Evolutionary conservation across 1,140 invertebrate genomes (phyloP).

Genomic region (Meloidogyne chitwoodi): DNA sequence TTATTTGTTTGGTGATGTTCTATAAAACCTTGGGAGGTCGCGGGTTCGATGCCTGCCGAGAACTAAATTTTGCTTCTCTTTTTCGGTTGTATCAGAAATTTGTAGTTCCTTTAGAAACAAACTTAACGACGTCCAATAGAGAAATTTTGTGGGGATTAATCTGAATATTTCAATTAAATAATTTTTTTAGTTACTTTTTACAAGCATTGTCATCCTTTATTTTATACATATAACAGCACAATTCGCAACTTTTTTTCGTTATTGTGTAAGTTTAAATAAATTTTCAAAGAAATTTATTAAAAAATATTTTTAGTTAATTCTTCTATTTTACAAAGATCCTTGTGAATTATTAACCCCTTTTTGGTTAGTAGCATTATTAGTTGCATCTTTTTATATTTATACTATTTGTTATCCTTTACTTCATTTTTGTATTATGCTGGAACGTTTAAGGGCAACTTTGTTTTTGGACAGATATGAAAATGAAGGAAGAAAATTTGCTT

Average conservation of each 20-base stretch:
- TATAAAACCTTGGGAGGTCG: no score
- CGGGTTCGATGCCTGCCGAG: no score
- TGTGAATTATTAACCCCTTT: not conserved
- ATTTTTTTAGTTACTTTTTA: not conserved
- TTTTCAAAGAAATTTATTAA: no score
- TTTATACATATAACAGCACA: not conserved
- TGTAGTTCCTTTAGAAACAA: no score
- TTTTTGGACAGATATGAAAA: not conserved
- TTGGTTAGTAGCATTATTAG: not conserved
- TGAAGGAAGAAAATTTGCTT: not conserved
- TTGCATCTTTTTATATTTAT: not conserved
- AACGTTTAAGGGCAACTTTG: conserved; percentile 5
- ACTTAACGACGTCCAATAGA: no score
- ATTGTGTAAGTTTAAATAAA: not conserved
- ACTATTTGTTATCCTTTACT: conserved; percentile 5
- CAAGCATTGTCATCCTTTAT: not conserved
- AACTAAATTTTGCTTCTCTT: no score
- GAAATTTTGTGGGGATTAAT: no score
- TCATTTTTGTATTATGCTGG: conserved; percentile 11
- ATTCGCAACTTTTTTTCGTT: not conserved
- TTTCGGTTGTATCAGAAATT: no score
- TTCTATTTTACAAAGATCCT: not conserved
- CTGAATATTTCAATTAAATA: no score
- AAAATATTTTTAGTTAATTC: not conserved
- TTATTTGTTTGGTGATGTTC: no score